Percentiles rank a stretch among this genome's conserved stretches.
Evolutionary conservation across 2,797 vertebrate species (phyloP).

Genomic region (Simalia tracyae): DNA sequence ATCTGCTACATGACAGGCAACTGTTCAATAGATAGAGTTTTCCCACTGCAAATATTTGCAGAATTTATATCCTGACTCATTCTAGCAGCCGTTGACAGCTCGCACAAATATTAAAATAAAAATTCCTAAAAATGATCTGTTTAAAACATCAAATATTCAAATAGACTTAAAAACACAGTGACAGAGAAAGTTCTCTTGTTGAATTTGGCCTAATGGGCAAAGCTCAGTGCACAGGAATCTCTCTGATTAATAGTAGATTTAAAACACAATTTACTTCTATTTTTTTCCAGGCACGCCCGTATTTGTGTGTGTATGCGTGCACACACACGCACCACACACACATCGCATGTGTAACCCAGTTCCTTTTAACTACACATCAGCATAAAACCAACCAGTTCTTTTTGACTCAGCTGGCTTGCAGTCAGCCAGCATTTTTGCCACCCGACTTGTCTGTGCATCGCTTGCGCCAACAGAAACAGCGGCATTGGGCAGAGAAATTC

Average conservation of each 20-base stretch:
- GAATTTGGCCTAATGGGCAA: not conserved
- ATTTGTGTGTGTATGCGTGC: not conserved
- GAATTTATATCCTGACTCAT: no score
- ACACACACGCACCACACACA: not conserved
- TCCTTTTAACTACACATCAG: slow-evolving; percentile 43
- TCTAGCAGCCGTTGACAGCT: no score
- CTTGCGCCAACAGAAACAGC: not conserved
- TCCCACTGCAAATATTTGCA: no score
- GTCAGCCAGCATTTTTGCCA: not conserved
- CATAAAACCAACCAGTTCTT: slow-evolving; percentile 13
- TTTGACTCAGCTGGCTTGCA: slow-evolving; percentile 19
- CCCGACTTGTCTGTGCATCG: not conserved
- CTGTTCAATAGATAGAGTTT: not conserved
- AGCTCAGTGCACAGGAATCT: not conserved
- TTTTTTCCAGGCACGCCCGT: not conserved
- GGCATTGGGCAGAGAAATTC: no score
- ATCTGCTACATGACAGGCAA: not conserved
- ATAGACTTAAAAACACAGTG: not conserved
- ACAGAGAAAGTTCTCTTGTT: not conserved
- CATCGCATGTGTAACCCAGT: slow-evolving; percentile 16
- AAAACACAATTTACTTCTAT: no score
- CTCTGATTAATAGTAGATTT: no score
- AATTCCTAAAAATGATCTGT: no score
- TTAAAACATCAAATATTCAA: no score
- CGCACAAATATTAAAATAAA: no score